Percentiles rank a stretch among this genome's conserved stretches.
These are phyloP conservation scores for Microdon myrmicae DNA, from an alignment of 2,888 invertebrate genomes.

Conservation along the genomic window DNA sequence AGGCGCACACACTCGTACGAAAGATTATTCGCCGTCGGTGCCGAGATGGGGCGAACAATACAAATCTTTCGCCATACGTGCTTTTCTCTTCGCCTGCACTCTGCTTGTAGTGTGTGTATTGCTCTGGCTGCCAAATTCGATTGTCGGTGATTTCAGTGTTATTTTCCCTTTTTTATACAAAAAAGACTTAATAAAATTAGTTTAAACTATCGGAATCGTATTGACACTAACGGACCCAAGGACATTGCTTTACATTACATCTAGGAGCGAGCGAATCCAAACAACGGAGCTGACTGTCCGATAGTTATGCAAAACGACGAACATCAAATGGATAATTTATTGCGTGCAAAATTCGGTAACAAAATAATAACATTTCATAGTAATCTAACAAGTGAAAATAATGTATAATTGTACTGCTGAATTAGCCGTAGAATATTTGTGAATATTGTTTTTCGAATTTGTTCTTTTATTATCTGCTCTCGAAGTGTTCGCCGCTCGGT, in stretches of 20 bases:
- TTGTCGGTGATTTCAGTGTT: slow-evolving; percentile 30
- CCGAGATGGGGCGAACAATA: no score
- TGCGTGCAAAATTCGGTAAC: slow-evolving; percentile 46
- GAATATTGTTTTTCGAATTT: slow-evolving; percentile 3
- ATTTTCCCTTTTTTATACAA: slow-evolving; percentile 3
- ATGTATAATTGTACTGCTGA: no score
- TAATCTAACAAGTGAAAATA: no score
- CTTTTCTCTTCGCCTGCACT: slow-evolving; percentile 24
- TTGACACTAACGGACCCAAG: no score
- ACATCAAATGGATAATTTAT: slow-evolving; percentile 50
- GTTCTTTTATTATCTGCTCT: not conserved
- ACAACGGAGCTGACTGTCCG: no score
- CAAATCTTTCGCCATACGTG: not conserved
- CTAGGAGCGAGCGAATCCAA: no score
- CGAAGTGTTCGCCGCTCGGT: no score
- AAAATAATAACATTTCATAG: no score
- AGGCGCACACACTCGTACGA: slow-evolving; percentile 3
- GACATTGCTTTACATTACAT: no score
- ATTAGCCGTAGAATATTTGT: no score
- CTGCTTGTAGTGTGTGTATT: slow-evolving; percentile 35
- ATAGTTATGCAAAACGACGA: slow-evolving; percentile 53
- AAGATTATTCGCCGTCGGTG: slow-evolving; percentile 25
- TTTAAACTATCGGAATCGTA: no score
- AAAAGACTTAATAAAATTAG: no score
- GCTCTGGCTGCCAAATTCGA: slow-evolving; percentile 39